These are phyloP conservation scores for Cololabis saira DNA, from an alignment of 2,113 vertebrate genomes.

Conservation along the genomic window DNA sequence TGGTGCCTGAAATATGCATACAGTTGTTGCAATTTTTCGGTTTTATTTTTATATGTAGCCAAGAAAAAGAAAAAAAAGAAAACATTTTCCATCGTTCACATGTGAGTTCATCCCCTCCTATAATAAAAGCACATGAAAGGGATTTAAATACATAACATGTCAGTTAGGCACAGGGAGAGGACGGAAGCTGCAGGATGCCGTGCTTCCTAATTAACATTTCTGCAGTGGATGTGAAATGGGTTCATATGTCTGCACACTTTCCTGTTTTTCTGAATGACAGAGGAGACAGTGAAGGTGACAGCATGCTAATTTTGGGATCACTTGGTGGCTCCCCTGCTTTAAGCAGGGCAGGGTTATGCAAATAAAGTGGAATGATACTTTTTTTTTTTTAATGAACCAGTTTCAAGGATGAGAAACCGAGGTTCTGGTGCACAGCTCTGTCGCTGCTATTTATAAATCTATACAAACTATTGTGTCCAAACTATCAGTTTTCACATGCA, in stretches of 20 bases:
- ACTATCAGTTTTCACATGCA: conserved; percentile 17
- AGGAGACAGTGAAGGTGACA: conserved; percentile 81
- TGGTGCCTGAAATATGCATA: conserved; percentile 19
- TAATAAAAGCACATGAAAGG: conserved; percentile 78
- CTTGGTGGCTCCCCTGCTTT: conserved; percentile 74
- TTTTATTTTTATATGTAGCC: conserved; percentile 36
- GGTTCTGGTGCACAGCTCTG: conserved; percentile 26
- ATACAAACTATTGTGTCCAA: conserved; percentile 20
- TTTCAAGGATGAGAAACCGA: conserved; percentile 39
- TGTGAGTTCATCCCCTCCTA: conserved; percentile 68
- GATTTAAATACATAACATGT: conserved; percentile 79
- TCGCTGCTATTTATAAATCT: conserved; percentile 23
- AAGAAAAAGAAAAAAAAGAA: conserved; percentile 34
- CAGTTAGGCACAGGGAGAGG: conserved; percentile 71
- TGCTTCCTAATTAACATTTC: conserved; percentile 80
- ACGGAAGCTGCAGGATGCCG: conserved; percentile 74
- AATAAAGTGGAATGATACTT: conserved; percentile 70
- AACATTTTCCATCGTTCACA: conserved; percentile 62
- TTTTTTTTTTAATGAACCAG: conserved; percentile 13
- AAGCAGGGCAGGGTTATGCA: conserved; percentile 76
- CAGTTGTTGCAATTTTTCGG: conserved; percentile 32
- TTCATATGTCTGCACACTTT: conserved; percentile 71
- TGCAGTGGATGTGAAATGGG: conserved; percentile 74
- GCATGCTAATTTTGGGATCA: conserved; percentile 77
- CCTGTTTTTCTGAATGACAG: conserved; percentile 79